A percentile compares a stretch with the other conserved stretches of the same genome.
phyloP scores from a whole-genome alignment of 2,797 vertebrate species.

The Linurgus olivaceus region DNA sequence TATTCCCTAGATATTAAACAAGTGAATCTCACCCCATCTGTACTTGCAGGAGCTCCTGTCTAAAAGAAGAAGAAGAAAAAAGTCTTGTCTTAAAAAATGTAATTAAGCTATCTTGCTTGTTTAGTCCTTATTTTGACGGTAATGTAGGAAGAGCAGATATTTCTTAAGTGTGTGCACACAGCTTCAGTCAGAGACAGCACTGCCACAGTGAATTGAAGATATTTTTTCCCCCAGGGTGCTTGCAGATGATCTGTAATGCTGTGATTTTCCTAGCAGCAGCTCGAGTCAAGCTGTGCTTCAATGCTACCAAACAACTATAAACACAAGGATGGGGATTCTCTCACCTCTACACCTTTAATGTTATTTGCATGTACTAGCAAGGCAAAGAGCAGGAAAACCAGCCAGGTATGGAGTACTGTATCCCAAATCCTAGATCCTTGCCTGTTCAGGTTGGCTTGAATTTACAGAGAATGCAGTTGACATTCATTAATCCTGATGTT shows the following conservation, averaged over 20 bases:
- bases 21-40: background rate
- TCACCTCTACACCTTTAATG: background rate
- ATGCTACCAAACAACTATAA: background rate
- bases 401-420: background rate
- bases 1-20: background rate
- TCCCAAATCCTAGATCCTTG: background rate
- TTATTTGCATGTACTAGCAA: background rate
- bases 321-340: background rate
- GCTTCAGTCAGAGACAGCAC: background rate
- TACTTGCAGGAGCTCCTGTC: background rate
- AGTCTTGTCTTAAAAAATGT: background rate
- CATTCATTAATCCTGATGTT: background rate
- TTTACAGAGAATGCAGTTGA: background rate
- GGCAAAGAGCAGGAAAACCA: background rate
- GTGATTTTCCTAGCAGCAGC: conserved; percentile 16
- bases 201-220: background rate
- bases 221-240: background rate
- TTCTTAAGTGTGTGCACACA: background rate
- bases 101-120: background rate
- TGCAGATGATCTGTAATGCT: background rate
- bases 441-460: background rate
- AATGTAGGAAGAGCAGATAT: background rate
- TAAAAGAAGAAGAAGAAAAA: background rate
- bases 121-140: background rate
- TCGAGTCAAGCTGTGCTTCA: background rate